These are phyloP conservation scores for Columba guinea DNA, from an alignment of 2,797 vertebrate genomes.

Conservation along the genomic window DNA sequence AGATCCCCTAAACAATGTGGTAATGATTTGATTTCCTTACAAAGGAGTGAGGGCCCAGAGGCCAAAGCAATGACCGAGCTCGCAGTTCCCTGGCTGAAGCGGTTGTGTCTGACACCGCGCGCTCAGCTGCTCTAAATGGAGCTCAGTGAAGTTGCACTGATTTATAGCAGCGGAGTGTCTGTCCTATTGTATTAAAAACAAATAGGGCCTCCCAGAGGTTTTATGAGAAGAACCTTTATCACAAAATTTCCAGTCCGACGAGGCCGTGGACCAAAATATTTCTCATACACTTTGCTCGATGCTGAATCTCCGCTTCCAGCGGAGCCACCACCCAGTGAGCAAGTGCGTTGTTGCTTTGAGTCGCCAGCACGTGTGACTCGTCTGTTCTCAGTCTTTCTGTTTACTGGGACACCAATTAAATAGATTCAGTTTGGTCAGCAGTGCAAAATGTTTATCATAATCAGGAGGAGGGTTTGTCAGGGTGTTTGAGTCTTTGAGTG, in stretches of 20 bases:
- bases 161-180: slow-evolving; percentile 2
- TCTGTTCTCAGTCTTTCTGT: background rate
- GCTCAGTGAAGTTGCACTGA: slow-evolving; percentile 11
- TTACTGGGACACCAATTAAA: background rate
- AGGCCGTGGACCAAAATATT: background rate
- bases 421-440: background rate
- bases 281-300: rapidly evolving
- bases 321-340: background rate
- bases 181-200: slow-evolving; percentile 18
- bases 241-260: background rate
- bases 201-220: background rate
- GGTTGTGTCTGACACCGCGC: background rate
- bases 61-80: slow-evolving; percentile 3
- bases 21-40: background rate
- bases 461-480: background rate
- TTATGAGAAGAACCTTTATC: background rate
- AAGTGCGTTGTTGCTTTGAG: background rate
- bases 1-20: background rate
- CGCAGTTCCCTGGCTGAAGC: background rate
- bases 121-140: background rate
- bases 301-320: background rate
- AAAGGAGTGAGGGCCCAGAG: slow-evolving; percentile 6
- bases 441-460: background rate
- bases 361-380: rapidly evolving
- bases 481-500: background rate